Evolutionary conservation across 2,797 vertebrate species (phyloP).

Genomic region (Euphonia xanthogaster): DNA sequence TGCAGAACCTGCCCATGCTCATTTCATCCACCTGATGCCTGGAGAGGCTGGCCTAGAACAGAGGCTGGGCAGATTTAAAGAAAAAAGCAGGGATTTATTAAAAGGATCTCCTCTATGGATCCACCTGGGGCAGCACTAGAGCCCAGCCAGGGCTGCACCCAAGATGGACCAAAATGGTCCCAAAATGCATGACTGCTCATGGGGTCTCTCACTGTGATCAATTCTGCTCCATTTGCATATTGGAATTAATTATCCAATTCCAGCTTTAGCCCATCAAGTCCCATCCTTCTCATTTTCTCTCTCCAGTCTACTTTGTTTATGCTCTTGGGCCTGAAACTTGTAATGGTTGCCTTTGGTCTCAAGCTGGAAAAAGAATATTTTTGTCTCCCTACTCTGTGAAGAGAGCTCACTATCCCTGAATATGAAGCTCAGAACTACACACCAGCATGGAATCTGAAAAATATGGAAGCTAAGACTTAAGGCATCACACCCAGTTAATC

Average conservation of each 20-base stretch:
- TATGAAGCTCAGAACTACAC: not conserved
- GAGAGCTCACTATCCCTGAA: not conserved
- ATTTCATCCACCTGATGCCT: not conserved
- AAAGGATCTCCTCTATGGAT: not conserved
- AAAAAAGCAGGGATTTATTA: not conserved
- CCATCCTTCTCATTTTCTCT: not conserved
- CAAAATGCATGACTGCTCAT: accelerated
- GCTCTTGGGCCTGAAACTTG: not conserved
- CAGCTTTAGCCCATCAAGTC: accelerated
- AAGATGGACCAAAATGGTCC: not conserved
- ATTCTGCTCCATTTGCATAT: not conserved
- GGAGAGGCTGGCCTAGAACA: not conserved
- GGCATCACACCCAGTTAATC: not conserved
- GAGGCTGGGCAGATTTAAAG: not conserved
- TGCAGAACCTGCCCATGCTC: not conserved
- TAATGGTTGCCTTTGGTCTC: not conserved
- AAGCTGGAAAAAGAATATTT: not conserved
- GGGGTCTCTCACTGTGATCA: accelerated
- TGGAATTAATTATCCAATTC: not conserved
- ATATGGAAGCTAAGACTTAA: not conserved
- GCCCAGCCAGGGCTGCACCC: not conserved
- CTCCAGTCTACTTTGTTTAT: not conserved
- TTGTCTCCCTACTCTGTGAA: not conserved
- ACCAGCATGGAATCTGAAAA: not conserved
- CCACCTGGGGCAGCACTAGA: not conserved